These are phyloP conservation scores for Trinectes maculatus DNA, from an alignment of 2,113 vertebrate genomes.

Conservation along the genomic window DNA sequence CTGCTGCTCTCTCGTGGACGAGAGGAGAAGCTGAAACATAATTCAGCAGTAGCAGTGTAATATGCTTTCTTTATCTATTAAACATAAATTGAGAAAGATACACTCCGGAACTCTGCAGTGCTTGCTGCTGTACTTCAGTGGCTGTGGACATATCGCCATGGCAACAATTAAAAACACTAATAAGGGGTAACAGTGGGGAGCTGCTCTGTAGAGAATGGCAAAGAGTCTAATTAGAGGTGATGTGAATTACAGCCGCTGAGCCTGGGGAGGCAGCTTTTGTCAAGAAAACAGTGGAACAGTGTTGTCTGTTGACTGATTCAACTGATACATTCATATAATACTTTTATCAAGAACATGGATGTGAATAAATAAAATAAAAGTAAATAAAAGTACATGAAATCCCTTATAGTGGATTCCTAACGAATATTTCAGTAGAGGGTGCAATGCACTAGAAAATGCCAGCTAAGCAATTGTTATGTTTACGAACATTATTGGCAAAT, in stretches of 20 bases:
- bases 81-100: not conserved
- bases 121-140: no score
- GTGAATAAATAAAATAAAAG: no score
- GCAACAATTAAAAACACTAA: constrained; percentile 19
- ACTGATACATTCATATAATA: no score
- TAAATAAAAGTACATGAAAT: no score
- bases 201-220: constrained; percentile 15
- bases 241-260: constrained; percentile 25
- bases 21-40: not conserved
- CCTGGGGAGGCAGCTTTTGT: constrained; percentile 4
- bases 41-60: not conserved
- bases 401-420: no score
- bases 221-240: constrained; percentile 35
- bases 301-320: not conserved
- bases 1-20: not conserved
- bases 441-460: no score
- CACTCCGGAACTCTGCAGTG: no score
- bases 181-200: constrained; percentile 17
- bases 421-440: no score
- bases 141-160: not conserved
- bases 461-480: no score
- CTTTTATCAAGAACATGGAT: no score
- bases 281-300: constrained; percentile 10
- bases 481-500: no score
- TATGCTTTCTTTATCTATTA: not conserved